These are phyloP conservation scores for Acanthoscelides obtectus DNA, from an alignment of 2,888 invertebrate species.

Conservation along the genomic window DNA sequence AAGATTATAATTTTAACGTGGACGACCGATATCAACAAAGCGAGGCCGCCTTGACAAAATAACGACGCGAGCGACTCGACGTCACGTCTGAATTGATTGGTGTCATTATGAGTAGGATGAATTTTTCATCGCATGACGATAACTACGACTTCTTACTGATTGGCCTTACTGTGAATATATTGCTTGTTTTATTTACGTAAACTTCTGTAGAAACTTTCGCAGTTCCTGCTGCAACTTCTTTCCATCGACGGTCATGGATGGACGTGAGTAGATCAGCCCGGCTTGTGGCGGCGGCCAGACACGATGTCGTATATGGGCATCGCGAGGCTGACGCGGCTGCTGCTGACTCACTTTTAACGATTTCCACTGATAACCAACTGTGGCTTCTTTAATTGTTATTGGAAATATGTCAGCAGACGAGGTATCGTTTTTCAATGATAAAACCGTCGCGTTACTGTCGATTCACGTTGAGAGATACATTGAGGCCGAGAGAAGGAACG, in stretches of 20 bases:
- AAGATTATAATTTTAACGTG: too few species aligned
- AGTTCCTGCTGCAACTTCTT: background rate
- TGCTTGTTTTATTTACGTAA: too few species aligned
- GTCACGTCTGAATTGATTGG: too few species aligned
- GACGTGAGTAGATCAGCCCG: background rate
- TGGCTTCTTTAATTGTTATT: background rate
- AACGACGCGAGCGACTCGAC: too few species aligned
- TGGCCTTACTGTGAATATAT: too few species aligned
- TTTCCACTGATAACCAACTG: background rate
- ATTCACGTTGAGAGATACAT: background rate
- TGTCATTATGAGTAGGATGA: too few species aligned
- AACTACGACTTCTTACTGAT: too few species aligned
- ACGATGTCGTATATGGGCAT: background rate
- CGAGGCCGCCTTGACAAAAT: too few species aligned
- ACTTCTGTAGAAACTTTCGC: too few species aligned
- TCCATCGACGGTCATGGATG: background rate
- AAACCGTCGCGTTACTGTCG: background rate
- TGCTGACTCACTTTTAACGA: background rate
- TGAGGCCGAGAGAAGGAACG: background rate
- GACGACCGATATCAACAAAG: too few species aligned
- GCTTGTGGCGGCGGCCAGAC: background rate
- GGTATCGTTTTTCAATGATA: background rate
- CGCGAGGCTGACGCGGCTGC: background rate
- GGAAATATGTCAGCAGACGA: background rate
- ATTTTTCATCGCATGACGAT: too few species aligned